phyloP scores from a whole-genome alignment of 2,797 vertebrate species.

The Novumbra hubbsi region DNA sequence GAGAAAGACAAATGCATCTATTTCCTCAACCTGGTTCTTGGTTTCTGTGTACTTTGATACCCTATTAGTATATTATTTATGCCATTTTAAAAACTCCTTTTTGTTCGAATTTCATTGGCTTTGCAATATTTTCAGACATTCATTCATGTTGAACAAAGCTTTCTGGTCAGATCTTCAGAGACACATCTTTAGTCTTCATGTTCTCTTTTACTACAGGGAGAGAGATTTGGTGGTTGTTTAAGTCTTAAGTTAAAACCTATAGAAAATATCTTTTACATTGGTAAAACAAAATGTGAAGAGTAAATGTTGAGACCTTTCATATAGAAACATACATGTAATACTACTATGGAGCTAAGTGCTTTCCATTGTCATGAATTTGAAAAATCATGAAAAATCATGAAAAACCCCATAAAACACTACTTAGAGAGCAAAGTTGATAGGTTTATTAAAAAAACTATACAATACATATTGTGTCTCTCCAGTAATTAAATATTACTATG shows the following conservation, averaged over 20 bases:
- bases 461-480: too few species aligned
- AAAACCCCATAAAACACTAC: too few species aligned
- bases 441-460: too few species aligned
- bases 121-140: neutral
- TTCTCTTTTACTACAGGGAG: neutral
- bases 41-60: conserved; percentile 3
- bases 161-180: neutral
- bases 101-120: neutral
- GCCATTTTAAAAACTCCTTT: neutral
- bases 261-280: neutral
- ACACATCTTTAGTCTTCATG: neutral
- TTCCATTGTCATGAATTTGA: neutral
- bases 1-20: conserved; percentile 14
- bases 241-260: neutral
- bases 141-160: conserved; percentile 5
- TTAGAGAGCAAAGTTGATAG: too few species aligned
- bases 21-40: conserved; percentile 1
- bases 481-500: too few species aligned
- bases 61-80: conserved; percentile 1
- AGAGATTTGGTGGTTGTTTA: neutral
- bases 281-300: neutral
- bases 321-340: neutral
- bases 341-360: neutral
- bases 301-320: neutral
- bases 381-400: too few species aligned